Evolutionary conservation across 2,888 invertebrate genomes (phyloP).

Genomic region (Caenorhabditis uteleia): DNA sequence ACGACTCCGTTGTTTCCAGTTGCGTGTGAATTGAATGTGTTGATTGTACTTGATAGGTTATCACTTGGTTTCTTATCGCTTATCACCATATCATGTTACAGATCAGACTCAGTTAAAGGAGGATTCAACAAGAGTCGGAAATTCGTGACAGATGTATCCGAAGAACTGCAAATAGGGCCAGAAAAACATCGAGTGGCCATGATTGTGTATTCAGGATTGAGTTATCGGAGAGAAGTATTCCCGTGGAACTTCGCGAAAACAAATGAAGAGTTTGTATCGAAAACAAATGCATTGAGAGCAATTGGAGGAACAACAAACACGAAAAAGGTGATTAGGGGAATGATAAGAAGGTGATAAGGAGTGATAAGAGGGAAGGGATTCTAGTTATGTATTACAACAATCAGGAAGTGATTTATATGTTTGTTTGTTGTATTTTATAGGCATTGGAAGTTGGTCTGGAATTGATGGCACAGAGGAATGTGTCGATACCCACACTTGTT

Average conservation of each 20-base stretch:
- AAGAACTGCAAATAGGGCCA: constrained; percentile 66
- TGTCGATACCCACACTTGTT: constrained; percentile 60
- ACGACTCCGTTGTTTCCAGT: constrained; percentile 62
- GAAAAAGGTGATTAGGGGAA: no score
- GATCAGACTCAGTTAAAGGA: constrained; percentile 56
- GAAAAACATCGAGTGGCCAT: constrained; percentile 62
- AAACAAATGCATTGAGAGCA: constrained; percentile 53
- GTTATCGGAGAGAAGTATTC: constrained; percentile 59
- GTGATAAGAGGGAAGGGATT: constrained; percentile 1
- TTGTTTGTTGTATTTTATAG: constrained; percentile 2
- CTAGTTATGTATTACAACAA: not conserved
- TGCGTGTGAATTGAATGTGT: constrained; percentile 64
- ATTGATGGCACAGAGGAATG: constrained; percentile 61
- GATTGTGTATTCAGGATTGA: constrained; percentile 64
- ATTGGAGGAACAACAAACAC: constrained; percentile 67
- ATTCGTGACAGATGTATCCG: constrained; percentile 65
- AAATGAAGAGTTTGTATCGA: constrained; percentile 60
- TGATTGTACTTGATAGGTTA: constrained; percentile 65
- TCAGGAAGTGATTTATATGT: constrained; percentile 1
- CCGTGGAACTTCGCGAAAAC: constrained; percentile 66
- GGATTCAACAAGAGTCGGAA: constrained; percentile 66
- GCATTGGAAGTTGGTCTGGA: constrained; percentile 61
- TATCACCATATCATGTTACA: no score
- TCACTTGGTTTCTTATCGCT: no score
- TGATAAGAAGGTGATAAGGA: no score